Percentiles rank a stretch among this genome's conserved stretches.
Conservation (phyloP, 2,888 invertebrate genomes). For the Ophion ventricosus region DNA sequence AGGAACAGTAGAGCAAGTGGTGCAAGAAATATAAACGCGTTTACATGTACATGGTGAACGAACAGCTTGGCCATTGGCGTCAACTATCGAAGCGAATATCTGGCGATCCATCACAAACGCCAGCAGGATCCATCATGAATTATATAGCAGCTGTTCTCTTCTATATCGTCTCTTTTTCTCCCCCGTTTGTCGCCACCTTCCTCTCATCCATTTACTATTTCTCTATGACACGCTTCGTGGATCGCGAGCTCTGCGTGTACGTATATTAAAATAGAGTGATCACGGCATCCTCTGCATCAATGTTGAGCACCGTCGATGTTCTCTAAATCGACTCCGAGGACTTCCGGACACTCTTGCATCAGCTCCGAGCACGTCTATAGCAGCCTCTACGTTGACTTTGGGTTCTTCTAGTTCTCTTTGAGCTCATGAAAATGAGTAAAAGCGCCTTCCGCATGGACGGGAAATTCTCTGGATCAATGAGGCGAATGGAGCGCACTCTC, state of each 20-base stretch:
- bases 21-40: not conserved
- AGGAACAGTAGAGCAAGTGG: constrained; percentile 11
- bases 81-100: constrained; percentile 33
- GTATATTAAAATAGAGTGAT: not conserved
- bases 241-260: not conserved
- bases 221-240: not conserved
- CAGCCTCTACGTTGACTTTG: not conserved
- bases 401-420: not conserved
- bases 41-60: constrained; percentile 5
- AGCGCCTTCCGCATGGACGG: too few relatives aligned
- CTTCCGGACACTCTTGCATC: not conserved
- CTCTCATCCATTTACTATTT: not conserved
- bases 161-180: constrained; percentile 6
- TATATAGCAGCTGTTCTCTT: constrained; percentile 32
- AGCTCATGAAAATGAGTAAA: too few relatives aligned
- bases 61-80: not conserved
- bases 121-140: constrained; percentile 53
- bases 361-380: not conserved
- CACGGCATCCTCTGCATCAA: not conserved
- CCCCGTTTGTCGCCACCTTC: not conserved
- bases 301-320: not conserved
- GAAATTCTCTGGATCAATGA: too few relatives aligned
- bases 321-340: not conserved
- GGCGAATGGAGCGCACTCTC: too few relatives aligned
- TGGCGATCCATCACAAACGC: constrained; percentile 54